phyloP scores from a whole-genome alignment of 1,140 invertebrate genomes.

The Leptonema lineaticorne region DNA sequence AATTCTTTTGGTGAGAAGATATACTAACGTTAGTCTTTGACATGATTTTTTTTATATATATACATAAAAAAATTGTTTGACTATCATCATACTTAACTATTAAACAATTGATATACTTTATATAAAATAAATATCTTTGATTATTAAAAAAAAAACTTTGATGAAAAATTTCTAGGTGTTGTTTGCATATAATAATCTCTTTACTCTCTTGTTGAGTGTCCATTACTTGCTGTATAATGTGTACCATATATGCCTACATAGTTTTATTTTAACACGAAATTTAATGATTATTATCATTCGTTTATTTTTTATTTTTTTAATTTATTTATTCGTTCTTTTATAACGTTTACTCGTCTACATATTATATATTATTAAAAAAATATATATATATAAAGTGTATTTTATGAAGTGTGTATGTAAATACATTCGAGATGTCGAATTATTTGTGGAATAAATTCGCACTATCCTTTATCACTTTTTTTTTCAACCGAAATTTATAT shows the following conservation, averaged over 20 bases:
- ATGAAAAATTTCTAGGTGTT: constrained; percentile 41
- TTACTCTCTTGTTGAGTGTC: constrained; percentile 39
- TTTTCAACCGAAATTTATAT: no score
- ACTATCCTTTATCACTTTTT: no score
- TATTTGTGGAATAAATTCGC: no score
- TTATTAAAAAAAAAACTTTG: constrained; percentile 37
- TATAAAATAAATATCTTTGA: constrained; percentile 20
- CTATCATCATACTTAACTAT: not conserved
- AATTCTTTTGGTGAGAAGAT: not conserved
- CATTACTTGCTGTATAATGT: constrained; percentile 36
- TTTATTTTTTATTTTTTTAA: constrained; percentile 39
- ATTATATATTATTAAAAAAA: not conserved
- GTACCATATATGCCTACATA: constrained; percentile 38
- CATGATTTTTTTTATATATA: constrained; percentile 17
- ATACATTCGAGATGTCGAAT: no score
- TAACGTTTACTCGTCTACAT: not conserved
- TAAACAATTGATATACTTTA: constrained; percentile 17
- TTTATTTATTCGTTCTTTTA: constrained; percentile 36
- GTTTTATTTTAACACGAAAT: constrained; percentile 24
- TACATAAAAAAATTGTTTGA: constrained; percentile 20
- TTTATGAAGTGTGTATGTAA: no score
- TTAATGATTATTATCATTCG: no score
- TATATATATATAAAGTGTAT: no score
- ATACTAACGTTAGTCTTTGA: constrained; percentile 14
- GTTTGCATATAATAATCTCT: constrained; percentile 39